Conservation (phyloP, 2,113 vertebrate species). For the Thinocorus orbignyianus region DNA sequence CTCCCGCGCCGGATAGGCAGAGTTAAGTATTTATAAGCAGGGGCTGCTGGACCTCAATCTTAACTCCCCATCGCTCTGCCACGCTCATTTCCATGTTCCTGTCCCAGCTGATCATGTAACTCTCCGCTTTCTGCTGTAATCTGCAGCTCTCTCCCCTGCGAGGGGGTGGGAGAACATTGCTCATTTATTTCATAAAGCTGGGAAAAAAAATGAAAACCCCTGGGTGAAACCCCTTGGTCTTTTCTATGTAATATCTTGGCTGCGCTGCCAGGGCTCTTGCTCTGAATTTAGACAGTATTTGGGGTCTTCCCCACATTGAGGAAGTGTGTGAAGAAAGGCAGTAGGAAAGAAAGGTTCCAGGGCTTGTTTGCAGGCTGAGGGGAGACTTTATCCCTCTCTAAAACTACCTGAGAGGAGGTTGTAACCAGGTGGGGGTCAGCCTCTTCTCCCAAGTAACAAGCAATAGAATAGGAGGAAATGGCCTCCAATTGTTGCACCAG, state of each 20-base stretch:
- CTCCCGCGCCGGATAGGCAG: neutral
- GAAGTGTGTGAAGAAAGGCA: neutral
- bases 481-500: neutral
- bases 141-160: neutral
- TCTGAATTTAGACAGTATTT: neutral
- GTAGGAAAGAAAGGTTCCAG: neutral
- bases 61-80: neutral
- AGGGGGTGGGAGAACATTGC: neutral
- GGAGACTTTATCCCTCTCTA: neutral
- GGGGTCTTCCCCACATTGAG: neutral
- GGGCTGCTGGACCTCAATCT: neutral
- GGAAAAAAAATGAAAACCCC: neutral
- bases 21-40: conserved; percentile 45
- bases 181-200: neutral
- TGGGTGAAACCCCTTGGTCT: neutral
- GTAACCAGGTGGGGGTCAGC: neutral
- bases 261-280: accelerated
- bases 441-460: neutral
- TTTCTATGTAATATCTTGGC: neutral
- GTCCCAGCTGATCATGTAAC: neutral
- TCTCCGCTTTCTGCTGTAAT: neutral
- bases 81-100: conserved; percentile 52
- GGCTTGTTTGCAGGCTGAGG: neutral
- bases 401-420: neutral
- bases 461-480: neutral